These are phyloP conservation scores for Spilosoma lubricipeda DNA, from an alignment of 2,888 invertebrate genomes.

Conservation along the genomic window DNA sequence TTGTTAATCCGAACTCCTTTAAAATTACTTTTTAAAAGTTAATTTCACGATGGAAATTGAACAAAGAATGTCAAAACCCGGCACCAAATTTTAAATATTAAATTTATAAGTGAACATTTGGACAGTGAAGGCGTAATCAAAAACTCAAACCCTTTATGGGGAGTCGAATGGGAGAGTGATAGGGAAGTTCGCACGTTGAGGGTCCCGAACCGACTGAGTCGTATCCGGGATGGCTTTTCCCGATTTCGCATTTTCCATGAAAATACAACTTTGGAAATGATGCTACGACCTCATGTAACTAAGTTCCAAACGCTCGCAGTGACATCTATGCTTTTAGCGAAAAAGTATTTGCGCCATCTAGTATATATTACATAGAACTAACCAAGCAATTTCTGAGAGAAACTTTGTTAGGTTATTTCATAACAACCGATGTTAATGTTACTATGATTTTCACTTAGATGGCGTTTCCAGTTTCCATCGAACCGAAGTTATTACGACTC, in stretches of 20 bases:
- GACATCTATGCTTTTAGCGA: conserved; percentile 38
- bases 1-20: conserved; percentile 67
- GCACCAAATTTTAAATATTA: conserved; percentile 9
- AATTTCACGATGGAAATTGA: conserved; percentile 37
- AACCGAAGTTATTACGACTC: background rate
- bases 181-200: conserved; percentile 70
- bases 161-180: conserved; percentile 34
- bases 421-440: background rate
- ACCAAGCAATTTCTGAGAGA: background rate
- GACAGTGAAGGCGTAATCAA: conserved; percentile 31
- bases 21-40: conserved; percentile 75
- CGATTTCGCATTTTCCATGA: conserved; percentile 68
- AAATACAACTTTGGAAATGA: conserved; percentile 52
- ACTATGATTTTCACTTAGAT: background rate
- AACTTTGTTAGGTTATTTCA: background rate
- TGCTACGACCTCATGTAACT: conserved; percentile 36
- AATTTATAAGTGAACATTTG: conserved; percentile 7
- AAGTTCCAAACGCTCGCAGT: conserved; percentile 18
- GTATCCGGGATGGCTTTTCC: conserved; percentile 77
- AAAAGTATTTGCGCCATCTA: conserved; percentile 46
- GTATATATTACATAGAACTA: conserved; percentile 18
- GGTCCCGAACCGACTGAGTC: conserved; percentile 79
- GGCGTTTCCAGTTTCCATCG: conserved; percentile 1
- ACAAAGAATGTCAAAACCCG: conserved; percentile 23
- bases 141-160: conserved; percentile 46